Evolutionary conservation across 1,140 invertebrate species (phyloP).

Genomic region (Aradophagus sp.): DNA sequence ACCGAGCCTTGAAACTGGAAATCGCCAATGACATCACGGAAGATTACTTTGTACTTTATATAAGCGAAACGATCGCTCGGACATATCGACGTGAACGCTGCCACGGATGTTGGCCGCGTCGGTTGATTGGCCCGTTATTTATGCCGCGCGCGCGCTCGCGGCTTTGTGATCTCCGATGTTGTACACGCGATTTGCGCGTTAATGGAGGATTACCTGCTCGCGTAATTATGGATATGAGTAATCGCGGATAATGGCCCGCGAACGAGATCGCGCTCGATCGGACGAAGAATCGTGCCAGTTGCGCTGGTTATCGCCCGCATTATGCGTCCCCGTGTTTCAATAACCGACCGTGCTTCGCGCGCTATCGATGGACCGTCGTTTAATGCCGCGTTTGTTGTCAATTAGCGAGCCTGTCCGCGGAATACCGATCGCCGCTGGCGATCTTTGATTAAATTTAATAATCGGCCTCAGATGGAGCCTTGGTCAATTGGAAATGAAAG

Average conservation of each 20-base stretch:
- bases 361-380: no score
- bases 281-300: conserved; percentile 34
- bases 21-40: conserved; percentile 35
- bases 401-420: no score
- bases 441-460: no score
- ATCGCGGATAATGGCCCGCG: conserved; percentile 31
- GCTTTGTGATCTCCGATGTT: conserved; percentile 13
- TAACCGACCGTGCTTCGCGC: no score
- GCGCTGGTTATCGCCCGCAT: conserved; percentile 27
- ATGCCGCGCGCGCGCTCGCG: neutral
- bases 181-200: conserved; percentile 18
- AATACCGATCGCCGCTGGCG: no score
- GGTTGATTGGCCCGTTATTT: conserved; percentile 37
- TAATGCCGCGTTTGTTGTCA: no score
- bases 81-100: conserved; percentile 20
- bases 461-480: no score
- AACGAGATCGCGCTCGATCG: conserved; percentile 27
- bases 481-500: no score
- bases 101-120: conserved; percentile 29
- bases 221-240: conserved; percentile 23
- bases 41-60: conserved; percentile 24
- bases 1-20: conserved; percentile 16
- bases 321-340: no score
- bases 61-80: conserved; percentile 12
- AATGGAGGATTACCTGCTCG: conserved; percentile 39